Conservation (phyloP, 1,140 invertebrate genomes). For the Cyphomyrmex costatus region DNA sequence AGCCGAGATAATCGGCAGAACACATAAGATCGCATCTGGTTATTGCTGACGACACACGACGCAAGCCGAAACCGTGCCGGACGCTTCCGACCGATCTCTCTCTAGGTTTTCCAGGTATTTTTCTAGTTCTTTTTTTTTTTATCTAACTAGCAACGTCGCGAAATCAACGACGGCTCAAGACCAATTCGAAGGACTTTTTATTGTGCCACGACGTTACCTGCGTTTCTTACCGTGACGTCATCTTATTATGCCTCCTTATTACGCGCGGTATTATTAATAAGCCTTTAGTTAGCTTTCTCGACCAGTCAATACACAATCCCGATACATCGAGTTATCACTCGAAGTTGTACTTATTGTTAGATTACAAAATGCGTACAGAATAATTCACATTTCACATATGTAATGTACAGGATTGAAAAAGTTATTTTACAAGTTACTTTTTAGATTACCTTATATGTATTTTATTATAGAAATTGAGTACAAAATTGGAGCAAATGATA, state of each 20-base stretch:
- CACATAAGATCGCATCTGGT: conserved; percentile 49
- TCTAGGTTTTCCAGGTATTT: background rate
- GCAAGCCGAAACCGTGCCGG: background rate
- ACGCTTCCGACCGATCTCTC: background rate
- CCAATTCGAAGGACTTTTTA: background rate
- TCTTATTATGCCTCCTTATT: background rate
- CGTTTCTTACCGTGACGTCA: background rate
- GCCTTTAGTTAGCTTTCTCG: background rate
- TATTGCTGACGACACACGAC: conserved; percentile 25
- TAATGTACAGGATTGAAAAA: too few species aligned
- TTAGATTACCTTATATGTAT: too few species aligned
- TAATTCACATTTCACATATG: conserved; percentile 23
- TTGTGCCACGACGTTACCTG: background rate
- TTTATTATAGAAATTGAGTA: too few species aligned
- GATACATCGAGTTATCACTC: background rate
- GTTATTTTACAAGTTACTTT: too few species aligned
- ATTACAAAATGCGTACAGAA: conserved; percentile 7
- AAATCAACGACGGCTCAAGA: background rate
- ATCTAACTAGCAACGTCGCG: background rate
- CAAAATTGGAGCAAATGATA: too few species aligned
- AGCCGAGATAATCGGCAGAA: conserved; percentile 45
- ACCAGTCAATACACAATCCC: background rate
- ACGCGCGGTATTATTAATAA: background rate
- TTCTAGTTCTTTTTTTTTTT: background rate
- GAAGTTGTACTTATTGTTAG: background rate